Evolutionary conservation across 2,888 invertebrate genomes (phyloP).

Genomic region (Endotricha flammealis): DNA sequence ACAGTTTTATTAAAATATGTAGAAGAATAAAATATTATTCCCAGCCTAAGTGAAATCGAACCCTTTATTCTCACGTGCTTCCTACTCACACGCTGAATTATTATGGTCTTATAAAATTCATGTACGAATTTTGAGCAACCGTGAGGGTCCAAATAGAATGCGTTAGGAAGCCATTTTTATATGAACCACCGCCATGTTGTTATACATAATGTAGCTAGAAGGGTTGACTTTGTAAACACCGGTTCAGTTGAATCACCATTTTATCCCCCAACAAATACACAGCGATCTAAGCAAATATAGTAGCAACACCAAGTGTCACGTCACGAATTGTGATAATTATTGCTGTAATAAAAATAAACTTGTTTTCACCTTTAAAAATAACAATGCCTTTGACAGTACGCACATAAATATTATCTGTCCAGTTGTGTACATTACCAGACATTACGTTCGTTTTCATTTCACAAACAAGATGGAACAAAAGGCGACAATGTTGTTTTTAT

Average conservation of each 20-base stretch:
- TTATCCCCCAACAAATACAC: conserved; percentile 10
- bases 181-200: conserved; percentile 19
- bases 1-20: too few species aligned
- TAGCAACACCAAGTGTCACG: neutral
- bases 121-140: conserved; percentile 24
- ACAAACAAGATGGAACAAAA: conserved; percentile 53
- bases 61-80: conserved; percentile 12
- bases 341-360: conserved; percentile 9
- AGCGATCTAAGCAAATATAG: conserved; percentile 1
- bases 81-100: conserved; percentile 15
- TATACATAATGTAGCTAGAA: conserved; percentile 23
- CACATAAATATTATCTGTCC: conserved; percentile 10
- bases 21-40: too few species aligned
- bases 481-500: conserved; percentile 50
- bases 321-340: conserved; percentile 10
- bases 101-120: conserved; percentile 25
- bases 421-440: conserved; percentile 9
- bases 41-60: conserved; percentile 5
- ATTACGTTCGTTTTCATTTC: conserved; percentile 25
- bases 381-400: conserved; percentile 8
- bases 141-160: conserved; percentile 31
- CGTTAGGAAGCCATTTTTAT: conserved; percentile 29
- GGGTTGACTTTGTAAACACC: conserved; percentile 23
- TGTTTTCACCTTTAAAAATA: conserved; percentile 10
- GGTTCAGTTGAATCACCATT: conserved; percentile 17